Evolutionary conservation across 2,888 invertebrate species (phyloP), one percentile per base, ranked within the genome.

Genomic region (Tricholauxania praeusta): DNA sequence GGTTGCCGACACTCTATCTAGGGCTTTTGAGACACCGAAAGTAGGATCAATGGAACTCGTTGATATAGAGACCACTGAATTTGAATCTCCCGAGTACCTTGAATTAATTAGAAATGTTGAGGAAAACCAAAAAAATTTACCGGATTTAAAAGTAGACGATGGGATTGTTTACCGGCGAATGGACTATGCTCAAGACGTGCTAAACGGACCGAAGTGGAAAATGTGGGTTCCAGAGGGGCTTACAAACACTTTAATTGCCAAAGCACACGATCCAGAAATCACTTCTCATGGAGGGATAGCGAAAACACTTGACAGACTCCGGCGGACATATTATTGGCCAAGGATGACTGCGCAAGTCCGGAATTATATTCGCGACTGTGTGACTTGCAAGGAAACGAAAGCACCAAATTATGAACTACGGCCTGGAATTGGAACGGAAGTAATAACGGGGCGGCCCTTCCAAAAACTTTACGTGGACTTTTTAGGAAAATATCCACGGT

Each of bases 111-210:
- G n/a, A n/a, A n/a, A n/a, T n/a, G 22, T 72, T 12, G 12, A 32
- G 5, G 65, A 66, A 14, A 72, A 72, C 19, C 7, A 48, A 32
- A 15, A 64, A 1, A 17, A 12, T 51, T 77, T 62, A 60, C 82
- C 60, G 78, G 80, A n/a, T 62, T 79, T 28, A 79, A 74, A 66
- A 47, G 52, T 32, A 10, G 72, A 39, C 14, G 51, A 59, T 32
- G 62, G 62, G 0, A 47, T 59, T 7, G 3, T 73, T 1, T 73
- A 12, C 28, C 64, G 51, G 52, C 64, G 60, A 3, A 22, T 5
- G 10, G 7, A 17, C 6, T 68, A 53, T 47, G 17, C 48, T 53
- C 51, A n/a, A 14, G 67, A 32, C 1, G 15, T 49, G 73, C 67
- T 14, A 74, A 73, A 48, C 39, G 52, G 32, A 59, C 8, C 2